Conservation (phyloP, 2,888 invertebrate species). For the Lissonota sp. region DNA sequence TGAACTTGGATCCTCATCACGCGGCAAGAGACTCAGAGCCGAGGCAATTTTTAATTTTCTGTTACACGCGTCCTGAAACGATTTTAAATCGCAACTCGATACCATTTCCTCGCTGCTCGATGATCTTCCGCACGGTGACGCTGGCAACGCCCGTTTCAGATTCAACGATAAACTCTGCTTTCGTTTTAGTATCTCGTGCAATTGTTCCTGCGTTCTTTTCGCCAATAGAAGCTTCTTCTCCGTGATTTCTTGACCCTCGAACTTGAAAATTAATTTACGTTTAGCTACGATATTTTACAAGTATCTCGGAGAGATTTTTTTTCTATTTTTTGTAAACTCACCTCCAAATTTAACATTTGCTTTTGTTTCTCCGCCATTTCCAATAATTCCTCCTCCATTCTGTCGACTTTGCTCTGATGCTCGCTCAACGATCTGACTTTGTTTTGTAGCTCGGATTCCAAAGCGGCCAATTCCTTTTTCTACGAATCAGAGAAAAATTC, state of each 20-base stretch:
- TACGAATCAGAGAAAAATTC: constrained; percentile 76
- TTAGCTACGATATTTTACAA: not conserved
- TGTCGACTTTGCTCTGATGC: constrained; percentile 88
- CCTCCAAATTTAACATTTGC: constrained; percentile 77
- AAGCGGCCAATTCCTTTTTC: constrained; percentile 89
- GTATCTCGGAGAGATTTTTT: constrained; percentile 1
- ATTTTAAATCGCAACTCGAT: constrained; percentile 73
- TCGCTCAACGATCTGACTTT: constrained; percentile 87
- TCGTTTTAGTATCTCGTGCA: constrained; percentile 84
- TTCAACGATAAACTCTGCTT: constrained; percentile 89
- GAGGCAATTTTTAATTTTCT: constrained; percentile 80
- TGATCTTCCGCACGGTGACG: constrained; percentile 79
- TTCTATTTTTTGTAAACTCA: constrained; percentile 65
- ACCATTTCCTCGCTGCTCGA: constrained; percentile 73
- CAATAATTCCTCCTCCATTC: constrained; percentile 89
- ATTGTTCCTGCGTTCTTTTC: constrained; percentile 84
- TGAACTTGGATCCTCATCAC: constrained; percentile 76
- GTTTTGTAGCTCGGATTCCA: constrained; percentile 89
- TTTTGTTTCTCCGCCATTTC: constrained; percentile 88
- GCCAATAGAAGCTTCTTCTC: constrained; percentile 83
- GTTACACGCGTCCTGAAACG: constrained; percentile 75
- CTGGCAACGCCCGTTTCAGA: constrained; percentile 86
- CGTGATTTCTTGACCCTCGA: constrained; percentile 74
- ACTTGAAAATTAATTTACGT: constrained; percentile 66
- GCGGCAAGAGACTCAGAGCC: constrained; percentile 76